A percentile compares a stretch with the other conserved stretches of the same genome.
phyloP scores from a whole-genome alignment of 2,113 vertebrate species.

The Canis aureus region DNA sequence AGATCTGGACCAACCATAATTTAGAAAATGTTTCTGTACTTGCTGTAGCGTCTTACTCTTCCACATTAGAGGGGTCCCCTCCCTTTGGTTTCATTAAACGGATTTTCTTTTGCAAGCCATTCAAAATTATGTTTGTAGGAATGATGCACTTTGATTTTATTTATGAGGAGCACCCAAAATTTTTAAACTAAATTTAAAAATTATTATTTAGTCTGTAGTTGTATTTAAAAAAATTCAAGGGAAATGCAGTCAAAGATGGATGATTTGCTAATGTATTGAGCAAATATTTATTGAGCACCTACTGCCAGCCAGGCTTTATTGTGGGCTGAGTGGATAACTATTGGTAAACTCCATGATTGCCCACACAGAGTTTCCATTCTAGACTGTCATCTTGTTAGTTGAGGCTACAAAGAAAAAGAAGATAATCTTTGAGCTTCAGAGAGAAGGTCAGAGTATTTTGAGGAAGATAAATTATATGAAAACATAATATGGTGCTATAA shows the following conservation, averaged over 20 bases:
- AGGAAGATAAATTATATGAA: neutral
- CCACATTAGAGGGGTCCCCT: neutral
- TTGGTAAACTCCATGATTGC: neutral
- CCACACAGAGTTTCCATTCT: neutral
- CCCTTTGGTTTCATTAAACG: neutral
- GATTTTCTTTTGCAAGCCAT: neutral
- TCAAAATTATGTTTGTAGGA: neutral
- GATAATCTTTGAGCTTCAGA: neutral
- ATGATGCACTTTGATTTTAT: conserved; percentile 28
- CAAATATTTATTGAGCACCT: neutral
- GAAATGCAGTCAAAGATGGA: neutral
- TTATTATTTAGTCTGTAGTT: neutral
- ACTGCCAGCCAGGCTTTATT: neutral
- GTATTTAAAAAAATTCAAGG: conserved; percentile 4
- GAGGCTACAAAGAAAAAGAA: neutral
- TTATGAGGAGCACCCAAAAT: neutral
- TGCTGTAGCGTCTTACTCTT: neutral
- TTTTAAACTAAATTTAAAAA: conserved; percentile 46
- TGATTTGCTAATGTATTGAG: neutral
- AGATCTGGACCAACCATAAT: neutral
- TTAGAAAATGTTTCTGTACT: conserved; percentile 33
- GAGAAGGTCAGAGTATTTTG: neutral
- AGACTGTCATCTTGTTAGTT: neutral
- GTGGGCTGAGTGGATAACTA: neutral
- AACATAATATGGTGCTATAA: neutral